A percentile compares a stretch with the other conserved stretches of the same genome.
Conservation (phyloP, 2,113 vertebrate genomes). For the Sinocyclocheilus maitianheensis region DNA sequence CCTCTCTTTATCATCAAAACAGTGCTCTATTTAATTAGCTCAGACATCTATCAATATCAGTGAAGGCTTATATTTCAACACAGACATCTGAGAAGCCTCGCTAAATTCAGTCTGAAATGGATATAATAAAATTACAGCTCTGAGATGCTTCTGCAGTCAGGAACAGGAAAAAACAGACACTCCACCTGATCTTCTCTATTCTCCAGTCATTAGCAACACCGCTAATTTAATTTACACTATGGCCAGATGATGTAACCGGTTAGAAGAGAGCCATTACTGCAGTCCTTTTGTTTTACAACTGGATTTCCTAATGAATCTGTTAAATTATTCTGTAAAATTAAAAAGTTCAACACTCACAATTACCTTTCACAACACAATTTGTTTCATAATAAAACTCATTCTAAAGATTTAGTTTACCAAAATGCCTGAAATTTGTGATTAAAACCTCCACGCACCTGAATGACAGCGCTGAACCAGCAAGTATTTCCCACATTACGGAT, state of each 20-base stretch:
- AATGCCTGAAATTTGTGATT: not conserved
- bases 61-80: conserved; percentile 64
- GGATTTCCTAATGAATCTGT: not conserved
- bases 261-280: not conserved
- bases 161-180: conserved; percentile 35
- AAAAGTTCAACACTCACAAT: not conserved
- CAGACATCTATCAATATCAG: conserved; percentile 58
- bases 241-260: conserved; percentile 44
- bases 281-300: not conserved
- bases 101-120: conserved; percentile 61
- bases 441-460: conserved; percentile 82
- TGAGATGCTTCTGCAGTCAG: conserved; percentile 51
- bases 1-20: conserved; percentile 56
- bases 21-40: conserved; percentile 67
- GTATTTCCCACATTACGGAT: conserved; percentile 96
- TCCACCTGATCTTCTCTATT: conserved; percentile 37
- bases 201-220: conserved; percentile 50
- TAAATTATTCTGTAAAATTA: conserved; percentile 4
- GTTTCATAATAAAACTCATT: not conserved
- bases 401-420: not conserved
- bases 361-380: not conserved
- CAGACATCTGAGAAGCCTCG: conserved; percentile 63
- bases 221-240: conserved; percentile 48
- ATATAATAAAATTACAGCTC: conserved; percentile 66
- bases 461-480: conserved; percentile 98